phyloP scores from a whole-genome alignment of 2,797 vertebrate genomes.

The Phoeniculus purpureus region DNA sequence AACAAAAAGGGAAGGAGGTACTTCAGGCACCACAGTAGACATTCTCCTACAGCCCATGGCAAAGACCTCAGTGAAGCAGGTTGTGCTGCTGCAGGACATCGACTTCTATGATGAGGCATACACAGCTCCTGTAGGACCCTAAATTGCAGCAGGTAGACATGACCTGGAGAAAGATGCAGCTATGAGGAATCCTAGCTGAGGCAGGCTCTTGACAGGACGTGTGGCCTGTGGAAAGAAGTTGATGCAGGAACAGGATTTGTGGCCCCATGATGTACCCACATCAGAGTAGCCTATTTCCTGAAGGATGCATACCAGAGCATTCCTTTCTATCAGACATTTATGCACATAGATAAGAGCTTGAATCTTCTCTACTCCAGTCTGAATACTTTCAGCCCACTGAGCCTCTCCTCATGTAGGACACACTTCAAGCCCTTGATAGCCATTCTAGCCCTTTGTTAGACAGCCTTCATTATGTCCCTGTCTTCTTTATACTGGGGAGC shows the following conservation, averaged over 20 bases:
- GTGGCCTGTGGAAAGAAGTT: rapidly evolving
- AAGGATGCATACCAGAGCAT: rapidly evolving
- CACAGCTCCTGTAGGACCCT: rapidly evolving
- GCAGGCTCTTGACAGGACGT: background rate
- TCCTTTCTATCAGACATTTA: background rate
- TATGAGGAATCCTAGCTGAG: rapidly evolving
- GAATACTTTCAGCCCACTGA: background rate
- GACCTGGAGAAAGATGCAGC: background rate
- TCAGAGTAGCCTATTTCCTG: background rate
- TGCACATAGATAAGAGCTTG: background rate
- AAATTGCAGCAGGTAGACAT: rapidly evolving
- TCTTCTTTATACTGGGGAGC: background rate
- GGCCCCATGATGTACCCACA: background rate
- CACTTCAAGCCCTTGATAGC: background rate
- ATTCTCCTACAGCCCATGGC: background rate
- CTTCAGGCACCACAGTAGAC: too few species aligned
- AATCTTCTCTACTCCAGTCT: background rate
- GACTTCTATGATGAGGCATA: rapidly evolving
- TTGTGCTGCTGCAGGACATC: background rate
- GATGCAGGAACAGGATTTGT: background rate
- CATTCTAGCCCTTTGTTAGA: background rate
- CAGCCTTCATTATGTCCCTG: background rate
- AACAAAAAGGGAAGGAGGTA: background rate
- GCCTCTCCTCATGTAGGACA: background rate
- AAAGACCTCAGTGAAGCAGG: background rate